These are phyloP conservation scores for Tenthredo scrophulariae DNA, from an alignment of 2,888 invertebrate genomes.

Conservation along the genomic window DNA sequence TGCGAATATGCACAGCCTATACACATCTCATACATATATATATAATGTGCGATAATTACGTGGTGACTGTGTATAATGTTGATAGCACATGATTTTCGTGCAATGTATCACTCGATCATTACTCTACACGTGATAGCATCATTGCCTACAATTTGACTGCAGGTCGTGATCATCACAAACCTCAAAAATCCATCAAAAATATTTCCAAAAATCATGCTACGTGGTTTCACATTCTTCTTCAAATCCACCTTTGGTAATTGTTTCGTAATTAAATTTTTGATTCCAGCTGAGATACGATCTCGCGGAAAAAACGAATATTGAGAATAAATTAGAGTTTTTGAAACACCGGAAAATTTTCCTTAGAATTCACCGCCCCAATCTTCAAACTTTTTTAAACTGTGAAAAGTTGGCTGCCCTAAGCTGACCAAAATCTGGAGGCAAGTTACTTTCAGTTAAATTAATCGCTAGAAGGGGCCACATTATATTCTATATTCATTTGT, in stretches of 20 bases:
- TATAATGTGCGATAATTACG: background rate
- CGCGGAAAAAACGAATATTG: background rate
- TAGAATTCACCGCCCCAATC: background rate
- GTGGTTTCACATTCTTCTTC: background rate
- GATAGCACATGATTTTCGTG: background rate
- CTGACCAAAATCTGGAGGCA: constrained; percentile 2
- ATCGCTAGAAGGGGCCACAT: background rate
- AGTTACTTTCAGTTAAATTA: constrained; percentile 31
- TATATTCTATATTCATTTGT: constrained; percentile 30
- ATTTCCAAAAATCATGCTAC: background rate
- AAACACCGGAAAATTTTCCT: background rate
- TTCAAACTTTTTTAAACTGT: background rate
- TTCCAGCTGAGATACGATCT: background rate
- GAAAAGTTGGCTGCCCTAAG: background rate
- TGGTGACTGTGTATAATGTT: background rate
- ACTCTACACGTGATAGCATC: background rate
- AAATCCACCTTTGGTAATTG: background rate
- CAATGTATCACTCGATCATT: background rate
- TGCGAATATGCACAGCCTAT: background rate
- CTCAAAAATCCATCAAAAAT: background rate
- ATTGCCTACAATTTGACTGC: background rate
- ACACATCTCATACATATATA: background rate
- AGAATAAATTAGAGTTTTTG: background rate
- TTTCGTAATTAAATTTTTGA: background rate
- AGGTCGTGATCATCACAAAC: background rate